phyloP scores from a whole-genome alignment of 2,888 invertebrate species.

The Eupithecia inturbata region DNA sequence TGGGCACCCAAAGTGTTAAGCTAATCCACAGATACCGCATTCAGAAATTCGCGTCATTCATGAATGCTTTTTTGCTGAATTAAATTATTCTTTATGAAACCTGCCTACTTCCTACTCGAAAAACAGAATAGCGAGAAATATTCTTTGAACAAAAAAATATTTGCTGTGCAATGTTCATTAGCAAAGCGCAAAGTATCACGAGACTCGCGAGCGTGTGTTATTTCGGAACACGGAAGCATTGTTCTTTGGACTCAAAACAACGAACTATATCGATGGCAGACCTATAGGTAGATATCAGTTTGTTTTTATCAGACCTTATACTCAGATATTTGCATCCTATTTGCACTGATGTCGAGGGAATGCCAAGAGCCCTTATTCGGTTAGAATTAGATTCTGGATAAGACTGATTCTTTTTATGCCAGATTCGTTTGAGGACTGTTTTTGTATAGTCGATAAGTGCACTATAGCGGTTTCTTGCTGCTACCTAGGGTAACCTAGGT shows the following conservation, averaged over 20 bases:
- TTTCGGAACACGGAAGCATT: constrained; percentile 8
- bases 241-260: constrained; percentile 1
- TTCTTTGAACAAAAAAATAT: constrained; percentile 12
- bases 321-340: background rate
- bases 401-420: too few species aligned
- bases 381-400: too few species aligned
- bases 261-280: background rate
- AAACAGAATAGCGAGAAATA: constrained; percentile 8
- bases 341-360: background rate
- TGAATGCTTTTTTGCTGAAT: background rate
- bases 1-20: too few species aligned
- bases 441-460: too few species aligned
- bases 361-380: too few species aligned
- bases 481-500: too few species aligned
- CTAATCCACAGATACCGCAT: background rate
- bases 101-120: background rate
- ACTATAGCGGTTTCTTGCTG: too few species aligned
- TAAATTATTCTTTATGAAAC: background rate
- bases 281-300: background rate
- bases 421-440: too few species aligned
- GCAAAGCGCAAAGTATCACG: background rate
- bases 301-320: background rate
- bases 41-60: background rate
- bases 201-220: background rate
- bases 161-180: constrained; percentile 12